Conservation (phyloP, 2,888 invertebrate genomes). For the Lasioglossum oenotherae region DNA sequence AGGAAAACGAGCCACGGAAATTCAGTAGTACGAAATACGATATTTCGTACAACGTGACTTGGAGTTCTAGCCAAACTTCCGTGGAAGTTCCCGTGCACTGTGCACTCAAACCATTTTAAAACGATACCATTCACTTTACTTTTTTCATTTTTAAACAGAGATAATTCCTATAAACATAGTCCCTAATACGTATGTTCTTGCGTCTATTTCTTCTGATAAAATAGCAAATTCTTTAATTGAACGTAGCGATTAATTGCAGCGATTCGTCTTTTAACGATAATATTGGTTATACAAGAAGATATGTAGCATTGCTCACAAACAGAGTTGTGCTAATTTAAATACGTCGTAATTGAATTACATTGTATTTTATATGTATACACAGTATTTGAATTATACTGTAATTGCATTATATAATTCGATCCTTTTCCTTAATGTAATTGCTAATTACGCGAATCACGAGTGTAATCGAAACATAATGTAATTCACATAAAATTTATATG, state of each 20-base stretch:
- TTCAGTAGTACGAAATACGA: slow-evolving; percentile 40
- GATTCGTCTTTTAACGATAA: neutral
- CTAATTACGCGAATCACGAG: no score
- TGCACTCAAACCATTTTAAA: neutral
- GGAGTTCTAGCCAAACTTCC: slow-evolving; percentile 6
- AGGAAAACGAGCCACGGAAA: slow-evolving; percentile 3
- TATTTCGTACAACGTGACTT: slow-evolving; percentile 13
- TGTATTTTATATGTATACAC: no score
- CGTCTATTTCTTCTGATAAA: neutral
- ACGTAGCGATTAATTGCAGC: neutral
- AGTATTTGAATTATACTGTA: no score
- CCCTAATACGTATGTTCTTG: neutral
- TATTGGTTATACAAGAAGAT: neutral
- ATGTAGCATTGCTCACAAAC: neutral
- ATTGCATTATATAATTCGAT: no score
- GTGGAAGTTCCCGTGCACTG: neutral
- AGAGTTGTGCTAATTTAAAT: no score
- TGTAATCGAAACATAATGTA: no score
- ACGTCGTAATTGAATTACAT: no score
- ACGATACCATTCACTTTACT: neutral
- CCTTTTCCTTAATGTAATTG: no score
- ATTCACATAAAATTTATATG: no score
- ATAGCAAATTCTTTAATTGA: neutral
- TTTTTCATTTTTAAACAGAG: neutral
- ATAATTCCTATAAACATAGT: neutral